Percentiles rank a stretch among this genome's conserved stretches.
Conservation (phyloP, 1,140 invertebrate species). For the Polypedilum vanderplanki region DNA sequence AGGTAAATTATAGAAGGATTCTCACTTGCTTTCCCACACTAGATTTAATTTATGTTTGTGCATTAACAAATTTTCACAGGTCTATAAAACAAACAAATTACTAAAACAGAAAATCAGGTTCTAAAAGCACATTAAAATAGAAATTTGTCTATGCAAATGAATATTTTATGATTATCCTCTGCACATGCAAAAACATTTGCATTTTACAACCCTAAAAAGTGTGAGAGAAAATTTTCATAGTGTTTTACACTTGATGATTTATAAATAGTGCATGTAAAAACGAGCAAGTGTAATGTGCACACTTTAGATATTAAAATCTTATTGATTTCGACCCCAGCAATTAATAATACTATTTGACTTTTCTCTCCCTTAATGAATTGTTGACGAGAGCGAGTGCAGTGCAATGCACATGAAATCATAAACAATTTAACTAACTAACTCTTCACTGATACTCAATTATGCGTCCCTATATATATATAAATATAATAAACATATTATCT, state of each 20-base stretch:
- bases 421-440: background rate
- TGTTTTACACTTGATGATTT: too few species aligned
- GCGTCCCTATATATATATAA: background rate
- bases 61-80: background rate
- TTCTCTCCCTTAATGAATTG: conserved; percentile 8
- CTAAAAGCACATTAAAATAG: background rate
- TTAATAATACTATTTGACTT: conserved; percentile 7
- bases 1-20: conserved; percentile 2
- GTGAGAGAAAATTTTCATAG: too few species aligned
- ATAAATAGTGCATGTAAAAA: too few species aligned
- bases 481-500: conserved; percentile 25
- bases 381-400: background rate
- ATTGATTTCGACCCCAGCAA: conserved; percentile 8
- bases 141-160: too few species aligned
- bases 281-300: too few species aligned
- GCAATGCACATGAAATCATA: background rate
- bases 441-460: conserved; percentile 11
- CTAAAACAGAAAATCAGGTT: conserved; percentile 6
- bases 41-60: background rate
- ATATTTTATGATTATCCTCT: too few species aligned
- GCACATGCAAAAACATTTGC: too few species aligned
- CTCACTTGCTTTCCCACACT: conserved; percentile 10
- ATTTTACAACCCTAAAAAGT: too few species aligned
- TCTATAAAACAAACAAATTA: background rate
- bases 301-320: too few species aligned